Conservation (phyloP, 2,113 vertebrate species). For the Suricata suricatta region DNA sequence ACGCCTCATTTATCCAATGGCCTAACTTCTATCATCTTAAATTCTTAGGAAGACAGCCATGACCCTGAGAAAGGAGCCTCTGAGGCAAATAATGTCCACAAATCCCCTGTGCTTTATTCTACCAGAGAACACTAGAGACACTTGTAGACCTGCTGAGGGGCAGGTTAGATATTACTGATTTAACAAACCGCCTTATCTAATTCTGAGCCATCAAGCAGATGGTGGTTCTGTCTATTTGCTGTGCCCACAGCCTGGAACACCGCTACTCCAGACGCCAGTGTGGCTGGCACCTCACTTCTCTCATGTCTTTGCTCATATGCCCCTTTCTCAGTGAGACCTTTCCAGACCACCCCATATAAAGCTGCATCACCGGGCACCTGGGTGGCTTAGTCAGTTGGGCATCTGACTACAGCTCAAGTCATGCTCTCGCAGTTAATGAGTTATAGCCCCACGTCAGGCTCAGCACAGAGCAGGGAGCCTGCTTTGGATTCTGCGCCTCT, state of each 20-base stretch:
- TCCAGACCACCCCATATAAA: not conserved
- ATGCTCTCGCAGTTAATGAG: too few relatives aligned
- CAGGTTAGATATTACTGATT: not conserved
- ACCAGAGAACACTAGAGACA: not conserved
- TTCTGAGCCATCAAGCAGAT: not conserved
- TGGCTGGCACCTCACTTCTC: rapidly evolving
- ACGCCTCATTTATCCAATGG: not conserved
- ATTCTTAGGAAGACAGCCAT: not conserved
- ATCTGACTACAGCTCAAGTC: too few relatives aligned
- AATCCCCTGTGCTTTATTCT: not conserved
- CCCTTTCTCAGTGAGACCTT: not conserved
- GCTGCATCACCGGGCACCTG: too few relatives aligned
- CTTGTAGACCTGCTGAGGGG: not conserved
- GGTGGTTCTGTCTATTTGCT: not conserved
- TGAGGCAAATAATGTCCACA: not conserved
- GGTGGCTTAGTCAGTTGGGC: too few relatives aligned
- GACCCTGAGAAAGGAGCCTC: not conserved
- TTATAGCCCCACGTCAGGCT: too few relatives aligned
- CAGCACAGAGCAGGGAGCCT: too few relatives aligned
- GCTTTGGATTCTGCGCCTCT: too few relatives aligned
- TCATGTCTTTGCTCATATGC: not conserved
- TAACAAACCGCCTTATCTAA: not conserved
- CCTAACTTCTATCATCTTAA: not conserved
- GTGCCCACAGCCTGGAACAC: not conserved
- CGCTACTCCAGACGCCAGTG: not conserved